phyloP scores from a whole-genome alignment of 2,888 invertebrate genomes.

The Phasia obesa region DNA sequence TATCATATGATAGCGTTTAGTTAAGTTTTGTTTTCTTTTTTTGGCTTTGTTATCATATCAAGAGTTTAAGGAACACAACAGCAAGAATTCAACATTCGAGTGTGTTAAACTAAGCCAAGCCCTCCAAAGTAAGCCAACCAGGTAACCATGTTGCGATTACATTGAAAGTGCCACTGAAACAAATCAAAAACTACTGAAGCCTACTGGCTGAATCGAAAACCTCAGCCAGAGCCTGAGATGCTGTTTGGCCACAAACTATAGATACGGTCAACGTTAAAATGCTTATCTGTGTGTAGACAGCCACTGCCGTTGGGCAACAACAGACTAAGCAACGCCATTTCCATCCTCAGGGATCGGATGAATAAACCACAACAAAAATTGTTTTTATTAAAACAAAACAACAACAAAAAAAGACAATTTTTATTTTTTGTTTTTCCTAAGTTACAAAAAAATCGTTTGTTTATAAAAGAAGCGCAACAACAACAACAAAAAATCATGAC shows the following conservation, averaged over 20 bases:
- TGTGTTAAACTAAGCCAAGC: conserved; percentile 43
- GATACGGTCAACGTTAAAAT: conserved; percentile 50
- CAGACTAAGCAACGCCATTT: conserved; percentile 71
- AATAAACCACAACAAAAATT: conserved; percentile 61
- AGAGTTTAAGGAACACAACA: conserved; percentile 39
- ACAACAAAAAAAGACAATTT: too few species aligned
- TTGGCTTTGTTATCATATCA: conserved; percentile 59
- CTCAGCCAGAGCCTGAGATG: conserved; percentile 17
- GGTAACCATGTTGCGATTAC: conserved; percentile 68
- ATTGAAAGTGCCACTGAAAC: conserved; percentile 73
- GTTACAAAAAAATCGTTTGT: conserved; percentile 47
- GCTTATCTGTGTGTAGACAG: conserved; percentile 68
- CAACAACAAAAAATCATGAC: conserved; percentile 32
- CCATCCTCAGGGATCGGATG: conserved; percentile 66
- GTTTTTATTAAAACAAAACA: conserved; percentile 62
- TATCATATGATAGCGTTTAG: conserved; percentile 57
- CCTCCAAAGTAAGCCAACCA: conserved; percentile 64
- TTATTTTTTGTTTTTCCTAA: conserved; percentile 30
- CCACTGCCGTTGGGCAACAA: conserved; percentile 70
- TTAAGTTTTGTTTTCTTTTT: neutral
- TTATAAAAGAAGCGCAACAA: conserved; percentile 50
- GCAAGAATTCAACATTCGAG: conserved; percentile 26
- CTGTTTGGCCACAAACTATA: conserved; percentile 27
- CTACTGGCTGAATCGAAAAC: conserved; percentile 63
- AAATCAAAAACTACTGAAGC: conserved; percentile 72